Percentiles rank a stretch among this genome's conserved stretches.
Evolutionary conservation across 2,888 invertebrate genomes (phyloP).

Genomic region (Stratiomys singularior): DNA sequence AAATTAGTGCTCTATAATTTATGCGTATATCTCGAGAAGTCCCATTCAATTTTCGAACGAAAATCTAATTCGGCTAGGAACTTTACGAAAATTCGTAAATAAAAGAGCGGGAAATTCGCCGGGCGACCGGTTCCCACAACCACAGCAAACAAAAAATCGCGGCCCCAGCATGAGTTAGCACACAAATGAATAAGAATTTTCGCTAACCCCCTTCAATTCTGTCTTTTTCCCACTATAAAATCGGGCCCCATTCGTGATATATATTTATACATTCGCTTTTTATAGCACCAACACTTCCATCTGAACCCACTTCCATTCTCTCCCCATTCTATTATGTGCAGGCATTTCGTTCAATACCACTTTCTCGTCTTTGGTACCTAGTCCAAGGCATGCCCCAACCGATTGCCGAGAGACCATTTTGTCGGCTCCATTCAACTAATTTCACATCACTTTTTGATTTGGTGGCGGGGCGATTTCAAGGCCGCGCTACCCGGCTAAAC

Average conservation of each 20-base stretch:
- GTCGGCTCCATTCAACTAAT: not conserved
- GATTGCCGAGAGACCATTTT: constrained; percentile 10
- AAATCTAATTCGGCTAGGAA: too few relatives aligned
- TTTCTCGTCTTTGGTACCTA: not conserved
- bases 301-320: not conserved
- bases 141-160: not conserved
- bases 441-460: not conserved
- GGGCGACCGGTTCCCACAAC: not conserved
- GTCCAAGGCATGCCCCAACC: not conserved
- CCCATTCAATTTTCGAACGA: too few relatives aligned
- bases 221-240: not conserved
- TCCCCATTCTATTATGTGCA: not conserved
- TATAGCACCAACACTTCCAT: constrained; percentile 23
- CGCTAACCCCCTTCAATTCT: not conserved
- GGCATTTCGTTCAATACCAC: not conserved
- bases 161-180: not conserved
- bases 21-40: too few relatives aligned
- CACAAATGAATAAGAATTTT: not conserved
- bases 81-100: not conserved
- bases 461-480: constrained; percentile 27
- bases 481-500: constrained; percentile 38
- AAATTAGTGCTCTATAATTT: too few relatives aligned
- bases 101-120: constrained; percentile 29
- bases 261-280: constrained; percentile 3
- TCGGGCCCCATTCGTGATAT: not conserved